These are phyloP conservation scores for Larimichthys crocea DNA, from an alignment of 2,113 vertebrate genomes.

Conservation along the genomic window DNA sequence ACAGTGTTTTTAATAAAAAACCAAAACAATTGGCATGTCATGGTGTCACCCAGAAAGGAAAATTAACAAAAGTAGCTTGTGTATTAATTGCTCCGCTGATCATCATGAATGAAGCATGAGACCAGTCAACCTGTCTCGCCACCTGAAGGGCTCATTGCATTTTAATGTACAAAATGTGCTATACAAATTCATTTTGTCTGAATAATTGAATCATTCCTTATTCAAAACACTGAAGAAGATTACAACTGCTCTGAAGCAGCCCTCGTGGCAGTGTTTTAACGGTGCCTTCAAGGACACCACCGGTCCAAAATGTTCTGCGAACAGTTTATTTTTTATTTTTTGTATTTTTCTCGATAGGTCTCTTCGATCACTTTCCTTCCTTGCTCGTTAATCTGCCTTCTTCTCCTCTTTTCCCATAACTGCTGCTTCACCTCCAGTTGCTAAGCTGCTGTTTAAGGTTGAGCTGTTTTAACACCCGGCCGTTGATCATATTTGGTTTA, in stretches of 20 bases:
- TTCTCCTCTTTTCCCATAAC: constrained; percentile 39
- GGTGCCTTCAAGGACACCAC: constrained; percentile 56
- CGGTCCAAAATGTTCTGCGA: constrained; percentile 30
- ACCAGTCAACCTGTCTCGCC: constrained; percentile 27
- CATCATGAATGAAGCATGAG: constrained; percentile 42
- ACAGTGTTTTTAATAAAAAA: constrained; percentile 11
- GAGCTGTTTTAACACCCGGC: constrained; percentile 74
- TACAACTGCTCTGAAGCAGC: constrained; percentile 26
- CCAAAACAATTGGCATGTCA: background rate
- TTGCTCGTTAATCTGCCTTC: constrained; percentile 56
- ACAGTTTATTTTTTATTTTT: constrained; percentile 32
- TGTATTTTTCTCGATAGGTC: constrained; percentile 41
- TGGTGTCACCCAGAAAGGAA: background rate
- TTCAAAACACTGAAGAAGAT: constrained; percentile 50
- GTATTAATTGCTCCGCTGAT: constrained; percentile 29
- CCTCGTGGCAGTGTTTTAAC: constrained; percentile 32
- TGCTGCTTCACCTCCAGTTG: constrained; percentile 61
- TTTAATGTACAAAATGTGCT: constrained; percentile 42
- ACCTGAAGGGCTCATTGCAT: constrained; percentile 48
- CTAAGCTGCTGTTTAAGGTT: constrained; percentile 72
- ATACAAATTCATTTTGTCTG: constrained; percentile 38
- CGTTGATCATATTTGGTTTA: constrained; percentile 76
- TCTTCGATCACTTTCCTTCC: constrained; percentile 42
- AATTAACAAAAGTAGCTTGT: constrained; percentile 28
- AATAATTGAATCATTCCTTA: constrained; percentile 53